Base-by-base conservation (phyloP, 2,113 vertebrate species). In the Aythya baeri region DNA sequence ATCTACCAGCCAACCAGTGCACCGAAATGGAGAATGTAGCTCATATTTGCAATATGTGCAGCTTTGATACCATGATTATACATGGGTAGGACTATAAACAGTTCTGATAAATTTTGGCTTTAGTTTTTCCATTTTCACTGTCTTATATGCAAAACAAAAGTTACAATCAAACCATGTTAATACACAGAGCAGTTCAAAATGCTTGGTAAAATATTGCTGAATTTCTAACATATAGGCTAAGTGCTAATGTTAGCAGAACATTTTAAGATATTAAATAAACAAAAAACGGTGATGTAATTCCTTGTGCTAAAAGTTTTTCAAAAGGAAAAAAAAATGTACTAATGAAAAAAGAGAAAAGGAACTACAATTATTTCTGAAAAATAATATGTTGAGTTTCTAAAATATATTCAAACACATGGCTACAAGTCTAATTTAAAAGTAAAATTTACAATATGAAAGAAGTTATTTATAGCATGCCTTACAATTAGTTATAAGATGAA, bases 401-500 rank as follows among this genome's bases (percentile, higher is more conserved):
- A 80, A 17, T 4, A 34, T 32, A 73, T 52, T 67, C 17, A 38
- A 89, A 63, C 9, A 6, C 5, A 3, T 80, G 26, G 8, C 9
- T 78, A 52, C 17, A 71, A 91, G 83, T 62, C 21, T 83, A 75
- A 94, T 74, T 79, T 74, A 74, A 89, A 93, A 89, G 34, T 88
- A 90, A 62, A 93, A 86, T 86, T 78, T 86, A 9, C 46, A 1
- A 2, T 74, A 62, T 75, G 22, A 1, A 3, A 36, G 52, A 91
- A 86, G 72, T 85, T 89, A 63, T 68, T 90, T 93, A 68, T 82
- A 86, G 12, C 38, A 61, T 36, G 17, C 1, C 1, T 87, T 94
- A 44, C 46, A 88, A 94, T 89, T 91, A 81, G 52, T 25, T 20
- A 13, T 41, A 89, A 74, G 52, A 52, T 71, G 25, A 75, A 86